These are phyloP conservation scores for Lasiurus cinereus DNA, from an alignment of 2,113 vertebrate genomes.

Conservation along the genomic window DNA sequence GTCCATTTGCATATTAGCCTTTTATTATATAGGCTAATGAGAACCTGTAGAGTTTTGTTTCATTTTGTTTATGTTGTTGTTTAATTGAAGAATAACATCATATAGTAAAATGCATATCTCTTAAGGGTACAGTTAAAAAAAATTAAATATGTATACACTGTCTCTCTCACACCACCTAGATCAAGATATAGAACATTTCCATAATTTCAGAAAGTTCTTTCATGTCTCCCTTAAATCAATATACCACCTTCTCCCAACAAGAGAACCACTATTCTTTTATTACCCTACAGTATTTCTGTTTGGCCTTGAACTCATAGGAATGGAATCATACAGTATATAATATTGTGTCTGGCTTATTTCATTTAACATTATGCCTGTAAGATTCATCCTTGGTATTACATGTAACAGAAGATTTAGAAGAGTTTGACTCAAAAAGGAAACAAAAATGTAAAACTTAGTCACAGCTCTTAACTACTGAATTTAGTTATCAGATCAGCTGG, in stretches of 20 bases:
- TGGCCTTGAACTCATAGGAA: not conserved
- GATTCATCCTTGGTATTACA: not conserved
- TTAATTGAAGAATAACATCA: conserved; percentile 1
- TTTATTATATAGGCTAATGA: no score
- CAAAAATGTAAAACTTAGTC: conserved; percentile 31
- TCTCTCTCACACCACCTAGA: not conserved
- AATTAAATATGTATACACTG: not conserved
- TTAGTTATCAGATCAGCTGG: not conserved
- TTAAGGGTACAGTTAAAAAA: not conserved
- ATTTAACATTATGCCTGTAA: not conserved
- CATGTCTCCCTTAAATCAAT: not conserved
- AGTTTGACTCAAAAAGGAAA: conserved; percentile 46
- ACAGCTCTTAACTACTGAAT: not conserved
- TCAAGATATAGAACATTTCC: conserved; percentile 1
- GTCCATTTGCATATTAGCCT: no score
- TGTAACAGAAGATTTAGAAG: conserved; percentile 20
- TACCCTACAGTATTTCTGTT: not conserved
- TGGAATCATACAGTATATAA: not conserved
- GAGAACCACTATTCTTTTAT: conserved; percentile 8
- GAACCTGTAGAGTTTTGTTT: not conserved
- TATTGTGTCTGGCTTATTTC: not conserved
- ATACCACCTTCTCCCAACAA: not conserved
- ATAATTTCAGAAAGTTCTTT: conserved; percentile 27
- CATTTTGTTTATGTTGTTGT: not conserved
- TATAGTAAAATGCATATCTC: not conserved